These are phyloP conservation scores for Sphaeridia pumilis DNA, from an alignment of 2,888 invertebrate species.

Conservation along the genomic window DNA sequence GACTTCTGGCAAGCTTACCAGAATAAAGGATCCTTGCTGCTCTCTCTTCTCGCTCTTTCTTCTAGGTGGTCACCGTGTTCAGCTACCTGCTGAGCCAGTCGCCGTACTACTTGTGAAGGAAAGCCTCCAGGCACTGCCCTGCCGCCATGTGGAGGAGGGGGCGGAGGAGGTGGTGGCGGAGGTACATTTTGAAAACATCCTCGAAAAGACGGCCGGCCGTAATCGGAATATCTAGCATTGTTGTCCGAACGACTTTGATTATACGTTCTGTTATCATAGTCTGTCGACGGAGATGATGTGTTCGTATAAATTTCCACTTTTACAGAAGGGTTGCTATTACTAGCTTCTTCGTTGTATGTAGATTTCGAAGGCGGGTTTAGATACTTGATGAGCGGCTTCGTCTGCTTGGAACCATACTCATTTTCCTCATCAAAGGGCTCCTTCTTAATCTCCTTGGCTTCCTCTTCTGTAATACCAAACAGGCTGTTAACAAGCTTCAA, in stretches of 20 bases:
- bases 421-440: conserved; percentile 18
- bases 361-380: conserved; percentile 35
- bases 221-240: not conserved
- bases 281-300: no score
- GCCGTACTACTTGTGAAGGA: conserved; percentile 42
- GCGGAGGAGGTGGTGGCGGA: conserved; percentile 37
- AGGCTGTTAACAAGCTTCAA: no score
- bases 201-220: not conserved
- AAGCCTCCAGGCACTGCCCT: conserved; percentile 18
- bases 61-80: conserved; percentile 55
- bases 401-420: conserved; percentile 32
- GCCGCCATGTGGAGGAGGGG: conserved; percentile 16
- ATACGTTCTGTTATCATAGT: no score
- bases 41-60: conserved; percentile 51
- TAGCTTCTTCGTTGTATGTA: no score
- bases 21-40: conserved; percentile 52
- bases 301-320: no score
- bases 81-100: conserved; percentile 50
- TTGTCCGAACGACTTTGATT: no score
- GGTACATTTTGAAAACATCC: conserved; percentile 28
- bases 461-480: no score
- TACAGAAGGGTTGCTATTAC: no score
- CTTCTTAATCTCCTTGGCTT: conserved; percentile 12
- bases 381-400: conserved; percentile 35
- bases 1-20: no score